Evolutionary conservation across 2,797 vertebrate genomes (phyloP).

Genomic region (Catamblyrhynchus diadema): DNA sequence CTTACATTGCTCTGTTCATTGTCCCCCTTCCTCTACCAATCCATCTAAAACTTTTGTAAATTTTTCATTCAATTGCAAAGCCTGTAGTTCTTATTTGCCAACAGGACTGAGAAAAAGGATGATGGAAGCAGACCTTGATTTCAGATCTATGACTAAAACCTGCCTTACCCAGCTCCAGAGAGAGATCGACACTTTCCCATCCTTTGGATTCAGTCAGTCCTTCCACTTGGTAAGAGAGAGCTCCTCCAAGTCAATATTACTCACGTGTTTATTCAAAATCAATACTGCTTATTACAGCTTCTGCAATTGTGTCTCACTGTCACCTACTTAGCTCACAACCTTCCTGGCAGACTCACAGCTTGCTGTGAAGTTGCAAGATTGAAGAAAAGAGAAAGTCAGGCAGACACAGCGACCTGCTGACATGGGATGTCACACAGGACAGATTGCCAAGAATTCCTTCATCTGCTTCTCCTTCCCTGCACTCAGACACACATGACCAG

Average conservation of each 20-base stretch:
- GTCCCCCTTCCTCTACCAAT: neutral
- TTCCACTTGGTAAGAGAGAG: neutral
- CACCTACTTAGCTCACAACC: constrained; percentile 27
- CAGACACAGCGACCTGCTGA: neutral
- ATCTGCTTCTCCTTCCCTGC: neutral
- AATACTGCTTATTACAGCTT: constrained; percentile 44
- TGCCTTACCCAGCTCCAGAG: neutral
- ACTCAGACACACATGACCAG: neutral
- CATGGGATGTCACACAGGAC: neutral
- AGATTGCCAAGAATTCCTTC: constrained; percentile 4
- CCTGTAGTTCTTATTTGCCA: neutral
- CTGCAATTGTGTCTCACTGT: constrained; percentile 25
- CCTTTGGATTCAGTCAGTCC: neutral
- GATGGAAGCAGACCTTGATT: neutral
- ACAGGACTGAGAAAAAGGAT: neutral
- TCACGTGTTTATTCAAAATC: constrained; percentile 35
- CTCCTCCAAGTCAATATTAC: constrained; percentile 25
- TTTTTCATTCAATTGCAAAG: neutral
- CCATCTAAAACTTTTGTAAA: neutral
- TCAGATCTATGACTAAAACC: neutral
- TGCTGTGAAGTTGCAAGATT: neutral
- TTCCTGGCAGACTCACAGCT: neutral
- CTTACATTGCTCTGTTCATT: neutral
- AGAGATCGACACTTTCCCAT: neutral
- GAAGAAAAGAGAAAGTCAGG: constrained; percentile 7